Conservation (phyloP, 2,797 vertebrate species). For the Leptoclinus maculatus region DNA sequence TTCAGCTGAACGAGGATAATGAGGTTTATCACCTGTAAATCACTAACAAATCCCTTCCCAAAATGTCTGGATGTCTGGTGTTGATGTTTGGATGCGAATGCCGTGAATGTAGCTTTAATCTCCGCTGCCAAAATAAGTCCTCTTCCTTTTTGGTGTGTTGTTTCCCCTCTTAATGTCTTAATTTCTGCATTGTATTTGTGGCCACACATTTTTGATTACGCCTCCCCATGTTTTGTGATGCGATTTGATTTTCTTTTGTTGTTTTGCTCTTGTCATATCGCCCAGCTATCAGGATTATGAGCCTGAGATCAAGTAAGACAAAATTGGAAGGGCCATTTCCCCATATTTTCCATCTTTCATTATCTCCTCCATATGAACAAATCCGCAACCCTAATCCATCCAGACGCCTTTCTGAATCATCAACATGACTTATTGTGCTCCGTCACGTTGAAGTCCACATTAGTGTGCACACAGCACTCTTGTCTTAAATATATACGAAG, state of each 20-base stretch:
- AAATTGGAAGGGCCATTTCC: slow-evolving; percentile 78
- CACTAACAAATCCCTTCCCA: slow-evolving; percentile 37
- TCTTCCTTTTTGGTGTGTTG: slow-evolving; percentile 30
- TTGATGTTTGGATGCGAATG: slow-evolving; percentile 33
- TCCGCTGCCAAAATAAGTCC: slow-evolving; percentile 4
- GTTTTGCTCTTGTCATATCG: slow-evolving; percentile 76
- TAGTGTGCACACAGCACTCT: slow-evolving; percentile 59
- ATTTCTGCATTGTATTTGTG: slow-evolving; percentile 37
- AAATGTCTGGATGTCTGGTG: slow-evolving; percentile 36
- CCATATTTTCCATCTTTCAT: slow-evolving; percentile 83
- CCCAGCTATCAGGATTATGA: slow-evolving; percentile 97
- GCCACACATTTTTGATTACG: slow-evolving; percentile 24
- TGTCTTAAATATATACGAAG: slow-evolving; percentile 58
- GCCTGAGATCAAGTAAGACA: slow-evolving; percentile 98
- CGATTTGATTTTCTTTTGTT: slow-evolving; percentile 59
- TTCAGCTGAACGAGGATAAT: slow-evolving; percentile 64
- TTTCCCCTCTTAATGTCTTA: slow-evolving; percentile 47
- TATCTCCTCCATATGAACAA: slow-evolving; percentile 85
- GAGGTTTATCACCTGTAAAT: slow-evolving; percentile 56
- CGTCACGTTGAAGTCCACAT: slow-evolving; percentile 66
- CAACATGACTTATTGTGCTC: slow-evolving; percentile 70
- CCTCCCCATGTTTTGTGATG: slow-evolving; percentile 8
- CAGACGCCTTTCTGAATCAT: slow-evolving; percentile 57
- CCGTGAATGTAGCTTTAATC: slow-evolving; percentile 30
- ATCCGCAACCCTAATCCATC: slow-evolving; percentile 63